Conservation (phyloP, 2,888 invertebrate genomes). For the Coremacera marginata region DNA sequence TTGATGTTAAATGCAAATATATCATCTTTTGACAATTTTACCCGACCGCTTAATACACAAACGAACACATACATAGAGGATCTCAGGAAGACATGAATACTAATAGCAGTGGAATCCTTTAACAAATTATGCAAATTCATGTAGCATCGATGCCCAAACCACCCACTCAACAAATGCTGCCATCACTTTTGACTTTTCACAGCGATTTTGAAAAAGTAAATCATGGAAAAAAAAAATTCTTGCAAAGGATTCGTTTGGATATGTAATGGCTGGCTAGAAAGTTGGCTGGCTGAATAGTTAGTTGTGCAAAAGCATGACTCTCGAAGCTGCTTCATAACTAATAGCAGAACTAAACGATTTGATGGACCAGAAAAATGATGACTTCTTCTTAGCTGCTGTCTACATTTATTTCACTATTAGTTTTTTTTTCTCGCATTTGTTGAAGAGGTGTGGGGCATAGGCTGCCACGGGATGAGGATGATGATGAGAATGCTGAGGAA, state of each 20-base stretch:
- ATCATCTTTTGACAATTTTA: conserved; percentile 48
- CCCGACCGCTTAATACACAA: background rate
- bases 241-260: background rate
- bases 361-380: conserved; percentile 67
- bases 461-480: conserved; percentile 34
- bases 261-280: background rate
- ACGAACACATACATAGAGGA: background rate
- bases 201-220: conserved; percentile 22
- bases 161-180: conserved; percentile 3
- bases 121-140: conserved; percentile 54
- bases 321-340: conserved; percentile 55
- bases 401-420: conserved; percentile 39
- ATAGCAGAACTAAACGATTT: conserved; percentile 68
- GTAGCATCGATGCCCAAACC: conserved; percentile 43
- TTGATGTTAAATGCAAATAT: conserved; percentile 58
- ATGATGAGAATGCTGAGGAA: too few species aligned
- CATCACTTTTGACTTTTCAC: conserved; percentile 36
- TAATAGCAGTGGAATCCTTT: conserved; percentile 46
- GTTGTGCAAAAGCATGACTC: background rate
- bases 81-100: background rate
- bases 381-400: conserved; percentile 55
- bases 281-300: background rate
- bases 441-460: conserved; percentile 26
- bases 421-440: background rate
- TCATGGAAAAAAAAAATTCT: conserved; percentile 24